Percentiles rank a stretch among this genome's conserved stretches.
These are phyloP conservation scores for Campaea margaritaria DNA, from an alignment of 2,888 invertebrate genomes.

Conservation along the genomic window DNA sequence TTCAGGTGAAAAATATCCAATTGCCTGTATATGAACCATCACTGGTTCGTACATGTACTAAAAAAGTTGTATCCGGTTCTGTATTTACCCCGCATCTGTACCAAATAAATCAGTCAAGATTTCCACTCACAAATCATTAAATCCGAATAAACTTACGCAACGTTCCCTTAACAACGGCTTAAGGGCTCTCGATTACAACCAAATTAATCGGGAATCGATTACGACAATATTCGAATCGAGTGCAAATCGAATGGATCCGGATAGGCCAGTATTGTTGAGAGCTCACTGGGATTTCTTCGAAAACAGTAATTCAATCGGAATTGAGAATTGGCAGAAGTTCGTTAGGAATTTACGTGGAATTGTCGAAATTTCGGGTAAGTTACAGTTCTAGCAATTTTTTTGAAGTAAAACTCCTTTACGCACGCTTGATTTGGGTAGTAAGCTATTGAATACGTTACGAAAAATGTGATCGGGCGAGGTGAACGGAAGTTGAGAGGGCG, in stretches of 20 bases:
- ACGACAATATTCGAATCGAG: conserved; percentile 41
- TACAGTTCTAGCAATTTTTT: no score
- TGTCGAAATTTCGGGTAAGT: neutral
- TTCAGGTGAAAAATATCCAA: no score
- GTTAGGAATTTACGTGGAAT: neutral
- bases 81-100: conserved; percentile 20
- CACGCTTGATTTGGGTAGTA: no score
- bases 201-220: conserved; percentile 39
- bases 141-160: conserved; percentile 34
- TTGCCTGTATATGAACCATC: no score
- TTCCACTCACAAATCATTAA: conserved; percentile 34
- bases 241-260: conserved; percentile 56
- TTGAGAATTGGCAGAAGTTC: neutral
- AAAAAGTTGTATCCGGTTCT: neutral
- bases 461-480: no score
- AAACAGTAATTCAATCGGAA: conserved; percentile 24
- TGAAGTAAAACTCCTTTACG: no score
- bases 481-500: no score
- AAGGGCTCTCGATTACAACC: conserved; percentile 37
- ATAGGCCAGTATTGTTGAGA: conserved; percentile 38
- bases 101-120: conserved; percentile 21
- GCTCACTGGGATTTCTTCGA: conserved; percentile 30
- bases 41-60: neutral
- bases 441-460: no score
- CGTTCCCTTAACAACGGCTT: conserved; percentile 32